A percentile compares a stretch with the other conserved stretches of the same genome.
These are phyloP conservation scores for Chloebia gouldiae DNA, from an alignment of 2,113 vertebrate genomes.

Conservation along the genomic window DNA sequence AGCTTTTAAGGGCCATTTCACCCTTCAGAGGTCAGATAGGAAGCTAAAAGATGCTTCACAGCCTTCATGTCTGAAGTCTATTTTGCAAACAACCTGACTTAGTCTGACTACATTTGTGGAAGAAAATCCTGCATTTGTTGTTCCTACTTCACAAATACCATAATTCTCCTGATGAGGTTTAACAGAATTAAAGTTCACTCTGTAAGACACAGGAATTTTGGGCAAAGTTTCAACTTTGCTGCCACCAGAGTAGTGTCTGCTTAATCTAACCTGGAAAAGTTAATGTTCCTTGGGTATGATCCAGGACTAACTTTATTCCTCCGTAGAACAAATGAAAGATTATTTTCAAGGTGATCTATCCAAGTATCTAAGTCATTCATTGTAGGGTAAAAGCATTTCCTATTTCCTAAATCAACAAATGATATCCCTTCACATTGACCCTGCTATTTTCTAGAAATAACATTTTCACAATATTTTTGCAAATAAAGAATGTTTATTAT, in stretches of 20 bases:
- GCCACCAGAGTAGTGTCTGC: slow-evolving; percentile 6
- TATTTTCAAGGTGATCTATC: background rate
- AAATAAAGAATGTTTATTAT: background rate
- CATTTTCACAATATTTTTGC: background rate
- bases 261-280: slow-evolving; percentile 35
- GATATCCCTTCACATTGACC: background rate
- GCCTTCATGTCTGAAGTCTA: background rate
- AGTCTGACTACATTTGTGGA: background rate
- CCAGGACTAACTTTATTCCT: slow-evolving; percentile 14
- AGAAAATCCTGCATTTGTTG: background rate
- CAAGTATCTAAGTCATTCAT: background rate
- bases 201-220: background rate
- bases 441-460: background rate
- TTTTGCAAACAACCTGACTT: background rate
- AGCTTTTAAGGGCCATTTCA: background rate
- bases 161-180: background rate
- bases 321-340: background rate
- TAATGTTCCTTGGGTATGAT: background rate
- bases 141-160: background rate
- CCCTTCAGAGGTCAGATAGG: background rate
- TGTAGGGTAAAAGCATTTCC: background rate
- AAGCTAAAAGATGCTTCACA: background rate
- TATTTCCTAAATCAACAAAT: background rate
- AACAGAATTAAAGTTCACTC: background rate
- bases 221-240: slow-evolving; percentile 23